A percentile compares a stretch with the other conserved stretches of the same genome.
These are phyloP conservation scores for Drosophila saltans DNA, from an alignment of 1,140 invertebrate genomes.

Conservation along the genomic window DNA sequence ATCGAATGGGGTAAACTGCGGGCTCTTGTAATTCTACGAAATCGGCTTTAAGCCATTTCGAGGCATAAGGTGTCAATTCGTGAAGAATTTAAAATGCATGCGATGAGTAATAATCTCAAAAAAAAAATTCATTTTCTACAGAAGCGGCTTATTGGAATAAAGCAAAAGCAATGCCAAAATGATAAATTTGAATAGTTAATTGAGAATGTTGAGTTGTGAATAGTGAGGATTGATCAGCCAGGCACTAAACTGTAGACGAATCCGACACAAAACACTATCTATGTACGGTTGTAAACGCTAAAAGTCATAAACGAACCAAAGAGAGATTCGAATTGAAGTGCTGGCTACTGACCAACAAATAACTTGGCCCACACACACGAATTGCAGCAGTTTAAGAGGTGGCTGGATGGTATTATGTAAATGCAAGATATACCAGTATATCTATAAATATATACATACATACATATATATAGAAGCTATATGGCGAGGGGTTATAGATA, in stretches of 20 bases:
- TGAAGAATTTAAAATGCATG: constrained; percentile 72
- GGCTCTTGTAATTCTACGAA: constrained; percentile 74
- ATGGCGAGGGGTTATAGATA: constrained; percentile 4
- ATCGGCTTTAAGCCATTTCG: constrained; percentile 63
- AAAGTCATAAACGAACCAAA: constrained; percentile 45
- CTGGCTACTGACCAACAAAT: constrained; percentile 59
- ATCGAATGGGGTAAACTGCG: constrained; percentile 10
- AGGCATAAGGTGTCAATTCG: constrained; percentile 73
- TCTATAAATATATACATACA: too few species aligned
- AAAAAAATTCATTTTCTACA: constrained; percentile 34
- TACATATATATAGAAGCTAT: too few species aligned
- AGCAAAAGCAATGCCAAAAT: constrained; percentile 27
- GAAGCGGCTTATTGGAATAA: constrained; percentile 35
- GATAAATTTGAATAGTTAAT: constrained; percentile 72
- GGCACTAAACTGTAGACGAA: not conserved
- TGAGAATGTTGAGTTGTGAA: constrained; percentile 52
- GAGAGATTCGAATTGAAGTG: constrained; percentile 39
- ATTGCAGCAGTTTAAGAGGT: constrained; percentile 21
- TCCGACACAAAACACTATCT: constrained; percentile 22
- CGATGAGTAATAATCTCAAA: constrained; percentile 70
- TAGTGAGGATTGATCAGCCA: constrained; percentile 64
- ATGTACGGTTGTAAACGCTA: constrained; percentile 20
- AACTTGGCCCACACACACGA: constrained; percentile 38
- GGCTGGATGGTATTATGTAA: constrained; percentile 30
- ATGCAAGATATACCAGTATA: constrained; percentile 10